Conservation (phyloP, 2,888 invertebrate genomes). For the Drosophila maculinotata region DNA sequence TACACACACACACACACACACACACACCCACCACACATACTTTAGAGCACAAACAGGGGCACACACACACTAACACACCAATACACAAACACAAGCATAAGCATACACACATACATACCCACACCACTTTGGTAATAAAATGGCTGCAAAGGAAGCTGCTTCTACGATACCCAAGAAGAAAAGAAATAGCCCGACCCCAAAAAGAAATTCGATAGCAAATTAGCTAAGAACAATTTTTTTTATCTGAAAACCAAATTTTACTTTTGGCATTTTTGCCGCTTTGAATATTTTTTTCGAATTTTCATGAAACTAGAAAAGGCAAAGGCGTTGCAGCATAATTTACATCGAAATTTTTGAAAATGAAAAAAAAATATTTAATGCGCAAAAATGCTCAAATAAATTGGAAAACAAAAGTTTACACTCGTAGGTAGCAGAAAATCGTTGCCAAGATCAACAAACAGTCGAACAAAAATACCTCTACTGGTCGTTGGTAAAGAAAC, state of each 20-base stretch:
- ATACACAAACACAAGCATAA: conserved; percentile 25
- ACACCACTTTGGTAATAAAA: conserved; percentile 73
- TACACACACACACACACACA: conserved; percentile 50
- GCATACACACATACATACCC: conserved; percentile 39
- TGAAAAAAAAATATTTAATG: conserved; percentile 68
- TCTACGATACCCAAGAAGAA: conserved; percentile 83
- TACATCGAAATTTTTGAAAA: conserved; percentile 61
- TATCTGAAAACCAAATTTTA: conserved; percentile 13
- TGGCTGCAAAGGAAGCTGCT: conserved; percentile 80
- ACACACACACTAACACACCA: conserved; percentile 45
- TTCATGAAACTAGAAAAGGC: conserved; percentile 60
- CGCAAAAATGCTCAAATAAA: conserved; percentile 59
- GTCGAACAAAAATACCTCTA: conserved; percentile 8
- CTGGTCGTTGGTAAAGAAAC: conserved; percentile 30
- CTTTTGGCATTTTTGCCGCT: conserved; percentile 61
- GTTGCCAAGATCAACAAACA: conserved; percentile 25
- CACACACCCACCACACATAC: conserved; percentile 55
- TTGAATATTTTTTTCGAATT: conserved; percentile 73
- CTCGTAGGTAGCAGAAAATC: conserved; percentile 46
- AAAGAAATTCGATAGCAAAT: conserved; percentile 23
- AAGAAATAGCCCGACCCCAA: conserved; percentile 75
- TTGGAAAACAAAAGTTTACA: conserved; percentile 3
- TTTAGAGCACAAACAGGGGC: conserved; percentile 61
- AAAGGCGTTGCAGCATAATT: conserved; percentile 67
- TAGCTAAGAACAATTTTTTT: conserved; percentile 23